Percentiles rank a stretch among this genome's conserved stretches.
Conservation (phyloP, 2,797 vertebrate species). For the Nyctibius grandis region DNA sequence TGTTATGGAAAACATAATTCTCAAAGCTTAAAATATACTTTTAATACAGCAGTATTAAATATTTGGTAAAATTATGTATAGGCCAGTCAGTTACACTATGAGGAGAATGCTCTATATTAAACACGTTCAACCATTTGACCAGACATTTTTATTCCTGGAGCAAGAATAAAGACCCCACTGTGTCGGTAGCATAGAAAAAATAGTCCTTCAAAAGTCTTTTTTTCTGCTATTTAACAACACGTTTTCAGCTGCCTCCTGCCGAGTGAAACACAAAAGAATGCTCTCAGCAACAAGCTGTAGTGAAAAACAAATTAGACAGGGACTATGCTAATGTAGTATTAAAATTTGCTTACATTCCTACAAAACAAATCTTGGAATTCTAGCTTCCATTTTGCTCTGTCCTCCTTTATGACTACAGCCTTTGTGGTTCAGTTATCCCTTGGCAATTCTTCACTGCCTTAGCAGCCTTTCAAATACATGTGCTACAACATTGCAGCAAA, state of each 20-base stretch:
- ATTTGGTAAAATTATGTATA: background rate
- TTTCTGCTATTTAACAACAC: background rate
- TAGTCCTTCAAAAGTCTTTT: background rate
- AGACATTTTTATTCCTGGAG: background rate
- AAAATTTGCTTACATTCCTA: conserved; percentile 6
- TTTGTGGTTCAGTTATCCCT: background rate
- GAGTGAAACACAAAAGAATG: background rate
- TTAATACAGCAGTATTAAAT: background rate
- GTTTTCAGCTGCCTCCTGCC: background rate
- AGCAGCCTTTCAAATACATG: background rate
- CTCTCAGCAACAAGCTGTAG: background rate
- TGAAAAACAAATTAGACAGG: background rate
- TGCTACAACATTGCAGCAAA: background rate
- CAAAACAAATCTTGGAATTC: conserved; percentile 1
- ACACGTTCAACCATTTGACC: background rate
- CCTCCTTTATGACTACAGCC: background rate
- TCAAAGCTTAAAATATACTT: background rate
- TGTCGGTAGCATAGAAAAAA: background rate
- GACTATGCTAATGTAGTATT: background rate
- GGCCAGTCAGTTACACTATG: background rate
- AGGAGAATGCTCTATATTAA: background rate
- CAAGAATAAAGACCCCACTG: background rate
- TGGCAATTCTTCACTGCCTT: background rate
- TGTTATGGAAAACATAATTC: background rate
- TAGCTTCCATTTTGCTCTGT: background rate